Conservation (phyloP, 2,113 vertebrate genomes). For the Pundamilia nyererei region DNA sequence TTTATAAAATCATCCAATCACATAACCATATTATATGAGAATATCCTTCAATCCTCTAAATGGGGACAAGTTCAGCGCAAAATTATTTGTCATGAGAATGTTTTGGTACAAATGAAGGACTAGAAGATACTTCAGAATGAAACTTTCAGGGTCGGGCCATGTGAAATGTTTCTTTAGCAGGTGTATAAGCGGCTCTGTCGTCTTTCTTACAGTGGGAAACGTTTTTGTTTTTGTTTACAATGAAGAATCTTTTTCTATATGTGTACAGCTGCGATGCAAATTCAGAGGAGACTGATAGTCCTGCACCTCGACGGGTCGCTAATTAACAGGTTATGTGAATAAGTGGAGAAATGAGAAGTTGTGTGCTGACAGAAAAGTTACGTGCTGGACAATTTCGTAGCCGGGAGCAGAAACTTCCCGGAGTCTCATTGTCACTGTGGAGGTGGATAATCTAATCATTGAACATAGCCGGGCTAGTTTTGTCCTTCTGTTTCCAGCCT, state of each 20-base stretch:
- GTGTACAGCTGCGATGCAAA: not conserved
- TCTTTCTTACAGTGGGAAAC: not conserved
- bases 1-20: not conserved
- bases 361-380: not conserved
- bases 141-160: not conserved
- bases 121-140: not conserved
- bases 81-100: not conserved
- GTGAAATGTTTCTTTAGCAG: not conserved
- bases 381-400: not conserved
- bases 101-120: not conserved
- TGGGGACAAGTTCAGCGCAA: not conserved
- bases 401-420: not conserved
- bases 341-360: not conserved
- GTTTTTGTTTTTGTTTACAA: rapidly evolving
- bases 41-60: not conserved
- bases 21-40: not conserved
- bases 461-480: not conserved
- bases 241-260: not conserved
- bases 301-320: not conserved
- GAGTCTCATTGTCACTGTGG: not conserved
- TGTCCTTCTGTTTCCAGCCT: not conserved
- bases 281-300: not conserved
- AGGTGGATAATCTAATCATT: not conserved
- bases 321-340: not conserved
- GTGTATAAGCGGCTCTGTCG: not conserved